Percentiles rank a stretch among this genome's conserved stretches.
phyloP scores from a whole-genome alignment of 2,888 invertebrate species.

The Agonopterix heracliana region DNA sequence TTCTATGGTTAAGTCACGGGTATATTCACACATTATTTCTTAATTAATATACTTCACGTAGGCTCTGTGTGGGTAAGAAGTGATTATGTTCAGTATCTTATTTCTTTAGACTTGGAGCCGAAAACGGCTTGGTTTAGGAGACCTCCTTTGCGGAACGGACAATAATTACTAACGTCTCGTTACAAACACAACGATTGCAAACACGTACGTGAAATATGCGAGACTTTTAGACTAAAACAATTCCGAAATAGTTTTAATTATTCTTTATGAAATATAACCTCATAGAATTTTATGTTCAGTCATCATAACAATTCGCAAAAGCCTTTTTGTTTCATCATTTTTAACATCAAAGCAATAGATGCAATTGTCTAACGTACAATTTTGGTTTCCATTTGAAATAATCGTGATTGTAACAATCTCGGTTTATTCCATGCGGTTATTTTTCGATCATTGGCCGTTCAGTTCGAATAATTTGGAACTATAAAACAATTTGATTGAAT shows the following conservation, averaged over 20 bases:
- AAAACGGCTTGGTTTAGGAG: too few relatives aligned
- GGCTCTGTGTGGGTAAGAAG: too few relatives aligned
- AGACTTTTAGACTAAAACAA: slow-evolving; percentile 10
- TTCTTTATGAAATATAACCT: not conserved
- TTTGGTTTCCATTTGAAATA: slow-evolving; percentile 3
- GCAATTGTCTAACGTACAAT: not conserved
- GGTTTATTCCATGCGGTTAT: slow-evolving; percentile 3
- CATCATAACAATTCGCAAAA: not conserved
- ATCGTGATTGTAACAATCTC: slow-evolving; percentile 6
- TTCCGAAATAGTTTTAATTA: slow-evolving; percentile 12
- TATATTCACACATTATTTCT: slow-evolving; percentile 13
- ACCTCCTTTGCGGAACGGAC: too few relatives aligned
- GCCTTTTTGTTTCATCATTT: not conserved
- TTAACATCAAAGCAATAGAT: not conserved
- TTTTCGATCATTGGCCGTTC: slow-evolving; percentile 12
- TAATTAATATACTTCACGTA: slow-evolving; percentile 7
- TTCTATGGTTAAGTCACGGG: slow-evolving; percentile 7
- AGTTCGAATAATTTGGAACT: slow-evolving; percentile 13
- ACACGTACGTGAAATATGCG: slow-evolving; percentile 13
- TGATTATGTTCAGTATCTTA: too few relatives aligned
- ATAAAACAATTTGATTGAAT: not conserved
- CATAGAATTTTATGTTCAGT: not conserved
- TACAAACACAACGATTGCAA: not conserved
- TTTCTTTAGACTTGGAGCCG: too few relatives aligned
- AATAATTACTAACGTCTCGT: not conserved